Evolutionary conservation across 2,797 vertebrate genomes (phyloP).

Genomic region (Enteromius afrohamiltoni): DNA sequence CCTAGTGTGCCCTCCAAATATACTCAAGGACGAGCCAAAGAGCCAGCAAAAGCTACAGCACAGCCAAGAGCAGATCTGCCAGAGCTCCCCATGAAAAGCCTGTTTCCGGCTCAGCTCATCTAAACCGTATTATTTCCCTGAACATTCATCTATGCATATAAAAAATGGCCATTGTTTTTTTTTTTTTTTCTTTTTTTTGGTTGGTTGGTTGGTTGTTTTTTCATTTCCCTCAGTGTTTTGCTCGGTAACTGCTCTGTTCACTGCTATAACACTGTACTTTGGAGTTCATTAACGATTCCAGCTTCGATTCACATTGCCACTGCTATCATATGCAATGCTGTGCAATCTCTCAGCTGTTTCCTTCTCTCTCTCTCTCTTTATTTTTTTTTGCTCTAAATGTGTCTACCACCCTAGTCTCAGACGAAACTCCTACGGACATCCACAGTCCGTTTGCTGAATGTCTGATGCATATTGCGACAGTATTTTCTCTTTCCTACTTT

Average conservation of each 20-base stretch:
- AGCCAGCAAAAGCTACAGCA: conserved; percentile 30
- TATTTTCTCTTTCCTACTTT: background rate
- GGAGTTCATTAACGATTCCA: background rate
- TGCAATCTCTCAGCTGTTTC: background rate
- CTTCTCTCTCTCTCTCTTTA: background rate
- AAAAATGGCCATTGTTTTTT: background rate
- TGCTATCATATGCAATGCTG: background rate
- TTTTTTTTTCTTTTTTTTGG: no score
- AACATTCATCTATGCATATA: background rate
- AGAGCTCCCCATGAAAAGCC: conserved; percentile 10
- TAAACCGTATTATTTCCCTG: background rate
- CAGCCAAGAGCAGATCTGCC: conserved; percentile 39
- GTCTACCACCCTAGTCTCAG: background rate
- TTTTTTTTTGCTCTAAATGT: background rate
- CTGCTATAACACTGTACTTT: background rate
- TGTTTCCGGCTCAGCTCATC: background rate
- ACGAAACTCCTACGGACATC: background rate
- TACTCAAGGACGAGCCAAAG: conserved; percentile 37
- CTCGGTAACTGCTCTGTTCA: background rate
- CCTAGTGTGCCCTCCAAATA: conserved; percentile 32
- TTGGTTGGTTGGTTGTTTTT: background rate
- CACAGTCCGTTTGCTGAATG: background rate
- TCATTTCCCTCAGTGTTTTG: background rate
- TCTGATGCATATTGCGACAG: background rate
- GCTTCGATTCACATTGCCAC: background rate